Base-by-base conservation (phyloP, 2,113 vertebrate genomes). In the Coracopsis vasa region DNA sequence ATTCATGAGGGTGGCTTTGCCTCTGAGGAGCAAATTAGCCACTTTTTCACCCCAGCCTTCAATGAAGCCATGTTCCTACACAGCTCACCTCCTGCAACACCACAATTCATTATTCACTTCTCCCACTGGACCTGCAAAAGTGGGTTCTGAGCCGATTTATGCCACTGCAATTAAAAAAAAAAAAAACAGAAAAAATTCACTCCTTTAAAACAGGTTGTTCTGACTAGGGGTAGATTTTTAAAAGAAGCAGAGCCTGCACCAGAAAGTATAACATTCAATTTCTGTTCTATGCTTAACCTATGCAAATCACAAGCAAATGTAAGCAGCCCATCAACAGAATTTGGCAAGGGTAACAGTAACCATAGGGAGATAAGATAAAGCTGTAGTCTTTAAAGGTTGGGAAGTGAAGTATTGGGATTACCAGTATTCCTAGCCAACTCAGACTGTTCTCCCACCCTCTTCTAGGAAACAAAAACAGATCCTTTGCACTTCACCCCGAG, bases 351-450 rank as follows among this genome's bases (percentile, higher is more conserved):
- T 69, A 96, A 51, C 72, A 92, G 79, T 66, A 61, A 86, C 73
- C 61, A 9, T 10, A 75, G 92, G 47, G 25, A 94, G 94, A 86
- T 93, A 96, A 94, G 83, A 94, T 91, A 95, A 93, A 54, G 42
- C 50, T 53, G 35, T 35, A 66, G 64, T 61, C 51, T 92, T 78
- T 92, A 90, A 86, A 96, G 71, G 64, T 80, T 94, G 90, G 35
- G 79, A 90, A 94, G 75, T 17, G 47, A 91, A 94, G 66, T 90
- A 91, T 92, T 74, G 70, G 74, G 62, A 86, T 94, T 95, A 92
- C 71, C 81, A 94, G 54, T 2, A 4, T 92, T 93, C 72, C 24
- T 58, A 94, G 51, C 51, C 77, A 89, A 71, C n/a, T 4, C 33
- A 80, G 80, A 28, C 80, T 58, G 37, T 53, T 86, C 90, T 84